Percentiles rank a stretch among this genome's conserved stretches.
phyloP scores from a whole-genome alignment of 2,797 vertebrate species.

The Florisuga fusca region DNA sequence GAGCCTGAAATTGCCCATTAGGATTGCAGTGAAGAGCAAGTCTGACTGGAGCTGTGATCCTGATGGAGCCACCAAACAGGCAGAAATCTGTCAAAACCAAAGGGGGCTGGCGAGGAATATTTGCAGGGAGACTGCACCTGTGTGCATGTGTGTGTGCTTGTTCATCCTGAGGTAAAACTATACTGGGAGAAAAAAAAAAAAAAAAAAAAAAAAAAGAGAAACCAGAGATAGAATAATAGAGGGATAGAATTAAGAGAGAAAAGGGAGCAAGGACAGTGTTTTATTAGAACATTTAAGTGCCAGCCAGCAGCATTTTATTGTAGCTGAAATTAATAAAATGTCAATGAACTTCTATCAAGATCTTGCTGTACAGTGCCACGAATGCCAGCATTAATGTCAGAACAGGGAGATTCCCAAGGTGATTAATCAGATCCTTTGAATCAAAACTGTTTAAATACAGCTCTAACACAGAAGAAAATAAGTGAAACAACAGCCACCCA shows the following conservation, averaged over 20 bases:
- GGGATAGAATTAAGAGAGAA: neutral
- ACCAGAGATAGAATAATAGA: neutral
- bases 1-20: slow-evolving; percentile 73
- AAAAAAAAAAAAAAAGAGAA: neutral
- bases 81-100: slow-evolving; percentile 20
- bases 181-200: no score
- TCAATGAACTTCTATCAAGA: neutral
- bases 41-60: slow-evolving; percentile 10
- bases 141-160: neutral
- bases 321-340: neutral
- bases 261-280: neutral
- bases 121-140: neutral
- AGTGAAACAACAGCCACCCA: neutral
- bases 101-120: neutral
- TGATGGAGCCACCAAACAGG: neutral
- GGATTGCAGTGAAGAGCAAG: slow-evolving; percentile 41
- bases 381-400: neutral
- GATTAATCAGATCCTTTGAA: neutral
- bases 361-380: neutral
- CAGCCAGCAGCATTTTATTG: neutral
- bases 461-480: neutral
- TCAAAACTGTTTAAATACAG: neutral
- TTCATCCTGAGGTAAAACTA: neutral
- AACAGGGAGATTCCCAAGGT: neutral
- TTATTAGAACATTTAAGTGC: neutral